Evolutionary conservation across 2,888 invertebrate species (phyloP).

Genomic region (Hipparchia sbordonii): DNA sequence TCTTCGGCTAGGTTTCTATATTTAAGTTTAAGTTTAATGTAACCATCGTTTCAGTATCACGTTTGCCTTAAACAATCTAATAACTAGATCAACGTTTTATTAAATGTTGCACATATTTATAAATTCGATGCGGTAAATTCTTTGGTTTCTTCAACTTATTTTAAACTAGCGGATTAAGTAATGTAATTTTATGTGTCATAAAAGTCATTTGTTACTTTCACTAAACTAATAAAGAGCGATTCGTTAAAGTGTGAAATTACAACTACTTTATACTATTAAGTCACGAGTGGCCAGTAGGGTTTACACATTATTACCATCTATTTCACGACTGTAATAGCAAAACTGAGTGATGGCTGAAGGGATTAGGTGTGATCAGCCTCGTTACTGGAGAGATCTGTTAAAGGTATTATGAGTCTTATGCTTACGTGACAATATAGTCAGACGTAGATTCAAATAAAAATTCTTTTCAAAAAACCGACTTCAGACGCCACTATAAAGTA

Average conservation of each 20-base stretch:
- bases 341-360: not conserved
- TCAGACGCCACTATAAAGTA: too few relatives aligned
- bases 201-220: constrained; percentile 31
- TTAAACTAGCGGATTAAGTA: constrained; percentile 13
- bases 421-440: too few relatives aligned
- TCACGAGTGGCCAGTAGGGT: constrained; percentile 23
- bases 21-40: too few relatives aligned
- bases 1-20: too few relatives aligned
- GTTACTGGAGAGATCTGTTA: too few relatives aligned
- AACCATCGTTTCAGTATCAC: too few relatives aligned
- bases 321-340: not conserved
- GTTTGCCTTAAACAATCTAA: too few relatives aligned
- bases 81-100: not conserved
- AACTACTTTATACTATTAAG: constrained; percentile 38
- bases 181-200: constrained; percentile 18
- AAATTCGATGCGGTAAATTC: not conserved
- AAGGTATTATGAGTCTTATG: too few relatives aligned
- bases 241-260: constrained; percentile 50
- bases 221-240: constrained; percentile 45
- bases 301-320: not conserved
- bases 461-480: too few relatives aligned
- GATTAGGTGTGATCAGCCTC: not conserved
- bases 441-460: too few relatives aligned
- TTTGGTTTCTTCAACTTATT: not conserved
- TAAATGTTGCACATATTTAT: not conserved